These are phyloP conservation scores for Cephus rjabovi DNA, from an alignment of 2,888 invertebrate species.

Conservation along the genomic window DNA sequence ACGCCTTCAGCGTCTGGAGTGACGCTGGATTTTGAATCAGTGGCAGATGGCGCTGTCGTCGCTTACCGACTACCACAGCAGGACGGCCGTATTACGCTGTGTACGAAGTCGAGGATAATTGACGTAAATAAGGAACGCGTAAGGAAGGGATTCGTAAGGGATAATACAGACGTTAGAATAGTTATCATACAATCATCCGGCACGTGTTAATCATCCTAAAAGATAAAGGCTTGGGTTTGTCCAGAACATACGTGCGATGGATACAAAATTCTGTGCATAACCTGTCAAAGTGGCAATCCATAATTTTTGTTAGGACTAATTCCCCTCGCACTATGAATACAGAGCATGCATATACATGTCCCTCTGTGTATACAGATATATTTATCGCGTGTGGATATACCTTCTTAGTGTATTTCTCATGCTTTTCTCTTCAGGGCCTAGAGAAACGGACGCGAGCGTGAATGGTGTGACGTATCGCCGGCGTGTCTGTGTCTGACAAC, in stretches of 20 bases:
- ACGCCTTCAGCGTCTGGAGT: conserved; percentile 25
- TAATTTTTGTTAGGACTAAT: not conserved
- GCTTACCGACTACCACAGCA: conserved; percentile 38
- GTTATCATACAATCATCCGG: no score
- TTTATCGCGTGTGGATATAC: not conserved
- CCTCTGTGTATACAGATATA: not conserved
- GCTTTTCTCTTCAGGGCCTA: conserved; percentile 26
- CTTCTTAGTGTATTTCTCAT: not conserved
- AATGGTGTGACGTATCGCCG: conserved; percentile 63
- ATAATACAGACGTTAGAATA: not conserved
- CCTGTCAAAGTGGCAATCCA: not conserved
- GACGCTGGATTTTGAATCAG: conserved; percentile 21
- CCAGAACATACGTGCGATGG: not conserved
- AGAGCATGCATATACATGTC: not conserved
- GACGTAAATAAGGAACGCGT: not conserved
- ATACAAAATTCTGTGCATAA: not conserved
- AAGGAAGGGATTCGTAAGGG: not conserved
- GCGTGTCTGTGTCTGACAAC: conserved; percentile 64
- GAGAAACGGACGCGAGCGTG: conserved; percentile 47
- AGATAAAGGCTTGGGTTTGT: not conserved
- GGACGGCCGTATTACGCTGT: not conserved
- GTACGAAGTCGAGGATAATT: not conserved
- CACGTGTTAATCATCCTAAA: not conserved
- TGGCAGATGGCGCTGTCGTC: conserved; percentile 52
- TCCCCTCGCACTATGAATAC: not conserved